Evolutionary conservation across 1,140 invertebrate genomes (phyloP), one percentile per base, ranked within the genome.

Genomic region (Drosophila truncata): DNA sequence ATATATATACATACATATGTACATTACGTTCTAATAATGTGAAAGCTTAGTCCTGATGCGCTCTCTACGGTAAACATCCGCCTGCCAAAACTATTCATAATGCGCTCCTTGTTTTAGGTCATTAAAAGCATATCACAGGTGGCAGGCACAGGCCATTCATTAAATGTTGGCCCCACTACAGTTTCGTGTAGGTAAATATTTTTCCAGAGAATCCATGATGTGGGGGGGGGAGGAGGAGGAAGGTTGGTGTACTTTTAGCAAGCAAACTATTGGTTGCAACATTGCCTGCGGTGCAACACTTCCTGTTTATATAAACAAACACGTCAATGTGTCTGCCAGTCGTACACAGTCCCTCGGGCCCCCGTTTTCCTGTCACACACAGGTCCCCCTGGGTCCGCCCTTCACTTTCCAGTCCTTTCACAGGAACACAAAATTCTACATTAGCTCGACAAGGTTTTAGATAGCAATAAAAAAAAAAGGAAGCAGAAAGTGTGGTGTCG

Each of bases 241-340:
- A 29, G 37, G n/a, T n/a, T 29, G 4, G 35, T 23, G 23, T 18
- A 27, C 44, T 31, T n/a, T 37, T 31, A 57, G 46, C 74, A 66
- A 46, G 64, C 66, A 73, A 49, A 69, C 84, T 82, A 66, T 55
- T 77, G 55, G 62, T 64, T 47, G 47, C 35, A 57, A 52, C 60
- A 50, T 72, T 41, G 84, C 84, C 80, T 67, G 77, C 78, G 82
- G 84, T 74, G 78, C 77, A 87, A 80, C 84, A 84, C 84, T 87
- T 87, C 84, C 84, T 88, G 84, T 87, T 87, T 88, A 75, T 85
- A 83, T 66, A 87, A 88, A 80, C 84, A 84, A 82, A 80, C 80
- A 88, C 84, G 76, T 80, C 76, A 82, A 85, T 85, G 82, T 80
- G 82, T 80, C 82, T 78, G 82, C 73, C 58, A 39, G 14, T 33